These are phyloP conservation scores for Meiosimyza platycephala DNA, from an alignment of 2,888 invertebrate genomes.

Conservation along the genomic window DNA sequence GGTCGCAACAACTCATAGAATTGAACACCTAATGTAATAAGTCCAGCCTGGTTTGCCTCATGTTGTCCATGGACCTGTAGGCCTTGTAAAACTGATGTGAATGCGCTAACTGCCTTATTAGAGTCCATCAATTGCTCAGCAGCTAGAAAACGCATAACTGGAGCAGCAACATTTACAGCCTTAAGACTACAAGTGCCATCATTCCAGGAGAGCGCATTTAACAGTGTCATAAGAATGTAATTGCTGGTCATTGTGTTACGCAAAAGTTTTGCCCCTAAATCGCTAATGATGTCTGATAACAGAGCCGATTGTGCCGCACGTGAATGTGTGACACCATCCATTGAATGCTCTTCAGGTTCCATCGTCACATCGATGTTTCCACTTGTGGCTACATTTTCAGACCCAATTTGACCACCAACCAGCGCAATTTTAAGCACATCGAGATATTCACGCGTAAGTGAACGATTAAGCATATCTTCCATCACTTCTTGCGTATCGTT, in stretches of 20 bases:
- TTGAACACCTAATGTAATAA: slow-evolving; percentile 84
- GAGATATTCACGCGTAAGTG: slow-evolving; percentile 87
- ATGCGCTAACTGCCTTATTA: slow-evolving; percentile 78
- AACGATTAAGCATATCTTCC: slow-evolving; percentile 87
- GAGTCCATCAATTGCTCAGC: slow-evolving; percentile 73
- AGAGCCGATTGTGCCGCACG: slow-evolving; percentile 68
- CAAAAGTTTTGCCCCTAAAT: slow-evolving; percentile 81
- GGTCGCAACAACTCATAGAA: slow-evolving; percentile 87
- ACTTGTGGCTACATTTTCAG: slow-evolving; percentile 50
- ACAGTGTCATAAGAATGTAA: slow-evolving; percentile 74
- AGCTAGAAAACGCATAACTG: slow-evolving; percentile 76
- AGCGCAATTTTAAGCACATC: slow-evolving; percentile 83
- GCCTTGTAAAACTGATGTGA: slow-evolving; percentile 82
- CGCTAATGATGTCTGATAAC: slow-evolving; percentile 81
- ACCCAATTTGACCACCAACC: slow-evolving; percentile 75
- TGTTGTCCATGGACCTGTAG: slow-evolving; percentile 90
- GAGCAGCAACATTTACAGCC: slow-evolving; percentile 80
- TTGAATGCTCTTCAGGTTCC: slow-evolving; percentile 76
- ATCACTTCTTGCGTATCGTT: slow-evolving; percentile 83
- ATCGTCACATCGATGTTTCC: slow-evolving; percentile 67
- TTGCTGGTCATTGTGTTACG: slow-evolving; percentile 75
- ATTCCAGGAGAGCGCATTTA: slow-evolving; percentile 82
- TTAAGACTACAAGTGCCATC: slow-evolving; percentile 86
- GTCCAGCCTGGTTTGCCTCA: slow-evolving; percentile 84
- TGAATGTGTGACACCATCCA: slow-evolving; percentile 74